These are phyloP conservation scores for Agapornis roseicollis DNA, from an alignment of 2,113 vertebrate genomes.

Conservation along the genomic window DNA sequence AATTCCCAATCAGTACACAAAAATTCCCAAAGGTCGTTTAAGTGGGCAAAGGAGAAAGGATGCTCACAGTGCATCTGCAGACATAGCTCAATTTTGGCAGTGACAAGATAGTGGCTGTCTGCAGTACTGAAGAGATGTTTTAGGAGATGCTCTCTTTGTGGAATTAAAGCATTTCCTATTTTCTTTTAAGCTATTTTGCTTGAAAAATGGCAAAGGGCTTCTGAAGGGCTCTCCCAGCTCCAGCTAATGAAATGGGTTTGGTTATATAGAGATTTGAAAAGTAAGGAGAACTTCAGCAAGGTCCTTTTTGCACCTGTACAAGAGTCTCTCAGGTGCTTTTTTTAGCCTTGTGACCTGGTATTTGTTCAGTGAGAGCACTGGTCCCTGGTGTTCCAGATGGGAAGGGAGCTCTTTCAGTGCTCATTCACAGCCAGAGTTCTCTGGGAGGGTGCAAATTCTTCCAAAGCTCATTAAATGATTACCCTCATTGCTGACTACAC, in stretches of 20 bases:
- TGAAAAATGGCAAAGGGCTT: background rate
- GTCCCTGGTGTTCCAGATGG: background rate
- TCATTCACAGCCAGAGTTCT: slow-evolving; percentile 1
- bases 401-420: background rate
- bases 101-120: background rate
- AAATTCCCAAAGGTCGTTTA: background rate
- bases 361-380: background rate
- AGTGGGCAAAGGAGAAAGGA: background rate
- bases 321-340: background rate
- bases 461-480: slow-evolving; percentile 35
- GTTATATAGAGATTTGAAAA: background rate
- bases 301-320: background rate
- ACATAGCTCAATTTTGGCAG: background rate
- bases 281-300: background rate
- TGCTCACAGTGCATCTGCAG: background rate
- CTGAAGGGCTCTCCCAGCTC: background rate
- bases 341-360: background rate
- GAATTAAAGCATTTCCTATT: background rate
- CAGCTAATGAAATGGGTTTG: background rate
- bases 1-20: background rate
- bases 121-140: background rate
- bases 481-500: background rate
- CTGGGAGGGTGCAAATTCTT: slow-evolving; percentile 15
- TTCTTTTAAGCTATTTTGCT: background rate
- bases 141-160: background rate